A percentile compares a stretch with the other conserved stretches of the same genome.
Conservation (phyloP, 2,888 invertebrate species). For the Drosophila pseudotalamancana region DNA sequence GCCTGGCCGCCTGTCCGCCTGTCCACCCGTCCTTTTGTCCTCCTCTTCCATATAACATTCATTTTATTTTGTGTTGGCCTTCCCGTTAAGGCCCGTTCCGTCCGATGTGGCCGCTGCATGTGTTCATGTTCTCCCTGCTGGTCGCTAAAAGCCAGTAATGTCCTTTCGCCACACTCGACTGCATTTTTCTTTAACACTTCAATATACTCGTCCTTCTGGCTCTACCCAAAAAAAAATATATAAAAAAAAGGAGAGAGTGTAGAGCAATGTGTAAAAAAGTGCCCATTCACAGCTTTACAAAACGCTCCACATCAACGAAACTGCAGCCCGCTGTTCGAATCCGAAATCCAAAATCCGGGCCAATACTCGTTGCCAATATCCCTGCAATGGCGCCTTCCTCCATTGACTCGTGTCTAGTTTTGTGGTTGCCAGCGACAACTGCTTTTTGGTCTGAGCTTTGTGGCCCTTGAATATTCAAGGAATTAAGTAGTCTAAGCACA, state of each 20-base stretch:
- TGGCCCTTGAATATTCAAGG: conserved; percentile 62
- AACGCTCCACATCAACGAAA: conserved; percentile 49
- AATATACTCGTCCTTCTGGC: conserved; percentile 67
- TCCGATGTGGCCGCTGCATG: conserved; percentile 31
- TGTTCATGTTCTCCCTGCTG: conserved; percentile 57
- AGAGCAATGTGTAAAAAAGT: conserved; percentile 42
- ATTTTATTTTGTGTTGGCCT: conserved; percentile 65
- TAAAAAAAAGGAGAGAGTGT: not conserved
- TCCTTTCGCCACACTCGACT: conserved; percentile 79
- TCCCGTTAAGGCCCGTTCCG: conserved; percentile 21
- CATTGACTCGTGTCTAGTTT: conserved; percentile 67
- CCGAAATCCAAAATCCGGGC: conserved; percentile 62
- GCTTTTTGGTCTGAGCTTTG: conserved; percentile 55
- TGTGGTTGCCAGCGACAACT: conserved; percentile 73
- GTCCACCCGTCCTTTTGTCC: conserved; percentile 10
- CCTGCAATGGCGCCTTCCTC: conserved; percentile 37
- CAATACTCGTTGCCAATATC: conserved; percentile 60
- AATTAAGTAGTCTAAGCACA: conserved; percentile 67
- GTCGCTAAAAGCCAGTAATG: conserved; percentile 80
- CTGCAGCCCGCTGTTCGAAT: conserved; percentile 56
- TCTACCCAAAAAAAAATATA: conserved; percentile 19
- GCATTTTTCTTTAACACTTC: conserved; percentile 80
- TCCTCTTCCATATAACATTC: conserved; percentile 70
- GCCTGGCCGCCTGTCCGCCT: conserved; percentile 18
- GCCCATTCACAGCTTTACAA: conserved; percentile 61